These are phyloP conservation scores for Propithecus deckenii DNA, from an alignment of 2,797 vertebrate species.

Conservation along the genomic window DNA sequence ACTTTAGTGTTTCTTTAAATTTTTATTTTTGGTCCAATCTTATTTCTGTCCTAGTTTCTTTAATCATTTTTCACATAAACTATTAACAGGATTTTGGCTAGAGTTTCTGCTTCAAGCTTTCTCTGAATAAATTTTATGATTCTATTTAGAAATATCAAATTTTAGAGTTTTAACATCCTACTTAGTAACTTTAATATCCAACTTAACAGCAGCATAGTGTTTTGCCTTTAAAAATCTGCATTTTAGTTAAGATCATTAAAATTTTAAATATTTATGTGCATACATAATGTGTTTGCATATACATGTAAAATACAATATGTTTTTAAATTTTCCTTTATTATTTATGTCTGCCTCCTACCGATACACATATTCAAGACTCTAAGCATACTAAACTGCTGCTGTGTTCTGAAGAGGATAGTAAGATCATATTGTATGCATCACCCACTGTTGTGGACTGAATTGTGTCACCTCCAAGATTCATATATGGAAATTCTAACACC, in stretches of 20 bases:
- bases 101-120: neutral
- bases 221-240: neutral
- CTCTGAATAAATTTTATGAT: neutral
- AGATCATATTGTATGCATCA: neutral
- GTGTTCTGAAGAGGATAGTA: neutral
- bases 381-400: neutral
- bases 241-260: neutral
- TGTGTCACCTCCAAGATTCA: neutral
- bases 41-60: neutral
- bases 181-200: neutral
- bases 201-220: too few species aligned
- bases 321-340: neutral
- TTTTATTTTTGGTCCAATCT: neutral
- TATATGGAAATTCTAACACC: neutral
- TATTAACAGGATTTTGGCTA: neutral
- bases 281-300: neutral
- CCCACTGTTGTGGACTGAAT: neutral
- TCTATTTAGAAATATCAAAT: neutral
- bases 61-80: neutral
- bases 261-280: too few species aligned
- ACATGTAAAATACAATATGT: neutral
- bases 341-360: too few species aligned
- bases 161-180: neutral
- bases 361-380: neutral
- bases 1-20: neutral